Conservation (phyloP, 2,888 invertebrate genomes). For the Microchrysa polita region DNA sequence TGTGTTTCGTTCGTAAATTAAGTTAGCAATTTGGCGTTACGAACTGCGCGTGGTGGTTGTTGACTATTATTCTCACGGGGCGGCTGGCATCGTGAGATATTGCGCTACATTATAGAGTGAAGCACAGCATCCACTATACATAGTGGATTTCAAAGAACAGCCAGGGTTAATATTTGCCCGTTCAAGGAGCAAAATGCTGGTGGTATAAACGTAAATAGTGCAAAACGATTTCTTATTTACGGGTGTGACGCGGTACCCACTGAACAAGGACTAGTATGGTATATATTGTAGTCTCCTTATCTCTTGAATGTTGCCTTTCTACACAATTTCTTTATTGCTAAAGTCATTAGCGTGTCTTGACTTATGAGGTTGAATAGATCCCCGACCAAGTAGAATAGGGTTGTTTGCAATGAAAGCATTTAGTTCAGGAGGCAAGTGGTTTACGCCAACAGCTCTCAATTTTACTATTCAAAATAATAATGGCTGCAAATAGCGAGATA, state of each 20-base stretch:
- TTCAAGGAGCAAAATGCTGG: too few relatives aligned
- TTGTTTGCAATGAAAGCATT: background rate
- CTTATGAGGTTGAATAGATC: background rate
- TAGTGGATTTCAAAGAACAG: background rate
- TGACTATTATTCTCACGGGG: background rate
- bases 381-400: background rate
- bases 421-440: too few relatives aligned
- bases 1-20: slow-evolving; percentile 26
- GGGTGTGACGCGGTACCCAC: background rate
- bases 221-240: slow-evolving; percentile 28
- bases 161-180: background rate
- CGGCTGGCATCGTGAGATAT: background rate
- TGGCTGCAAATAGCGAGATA: too few relatives aligned
- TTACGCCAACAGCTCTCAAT: too few relatives aligned
- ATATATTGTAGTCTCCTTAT: too few relatives aligned
- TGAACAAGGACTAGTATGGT: too few relatives aligned
- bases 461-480: too few relatives aligned
- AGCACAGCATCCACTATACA: too few relatives aligned
- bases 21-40: slow-evolving; percentile 28
- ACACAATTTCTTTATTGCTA: slow-evolving; percentile 10
- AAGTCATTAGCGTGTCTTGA: slow-evolving; percentile 19
- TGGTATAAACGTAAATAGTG: slow-evolving; percentile 1
- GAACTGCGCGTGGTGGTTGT: slow-evolving; percentile 3
- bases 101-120: too few relatives aligned
- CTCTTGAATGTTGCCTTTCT: background rate